These are phyloP conservation scores for Pteruthius melanotis DNA, from an alignment of 2,113 vertebrate species.

Conservation along the genomic window DNA sequence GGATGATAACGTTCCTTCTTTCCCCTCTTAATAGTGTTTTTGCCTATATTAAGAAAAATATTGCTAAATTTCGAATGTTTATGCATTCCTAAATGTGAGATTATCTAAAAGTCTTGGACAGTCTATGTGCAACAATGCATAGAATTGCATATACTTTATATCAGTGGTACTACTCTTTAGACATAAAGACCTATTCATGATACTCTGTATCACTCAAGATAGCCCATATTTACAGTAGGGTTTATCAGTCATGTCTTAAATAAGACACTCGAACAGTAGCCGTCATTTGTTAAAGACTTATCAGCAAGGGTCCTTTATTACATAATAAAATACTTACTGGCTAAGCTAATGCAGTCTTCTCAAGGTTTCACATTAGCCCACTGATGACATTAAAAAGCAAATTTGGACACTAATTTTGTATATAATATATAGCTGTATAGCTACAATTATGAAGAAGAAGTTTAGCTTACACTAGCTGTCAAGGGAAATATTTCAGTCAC, in stretches of 20 bases:
- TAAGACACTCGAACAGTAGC: background rate
- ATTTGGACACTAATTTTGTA: background rate
- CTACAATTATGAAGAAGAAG: background rate
- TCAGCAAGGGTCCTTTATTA: background rate
- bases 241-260: background rate
- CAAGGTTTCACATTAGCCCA: background rate
- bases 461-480: background rate
- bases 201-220: background rate
- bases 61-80: background rate
- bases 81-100: background rate
- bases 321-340: background rate
- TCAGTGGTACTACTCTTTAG: background rate
- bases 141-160: background rate
- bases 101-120: background rate
- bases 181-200: background rate
- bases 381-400: background rate
- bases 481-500: background rate
- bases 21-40: background rate
- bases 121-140: background rate
- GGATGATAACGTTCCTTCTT: background rate
- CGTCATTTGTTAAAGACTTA: background rate
- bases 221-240: background rate
- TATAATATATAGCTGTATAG: background rate
- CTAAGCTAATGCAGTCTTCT: background rate
- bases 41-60: background rate